Base-by-base conservation (phyloP, 2,113 vertebrate genomes). In the Phalacrocorax carbo region DNA sequence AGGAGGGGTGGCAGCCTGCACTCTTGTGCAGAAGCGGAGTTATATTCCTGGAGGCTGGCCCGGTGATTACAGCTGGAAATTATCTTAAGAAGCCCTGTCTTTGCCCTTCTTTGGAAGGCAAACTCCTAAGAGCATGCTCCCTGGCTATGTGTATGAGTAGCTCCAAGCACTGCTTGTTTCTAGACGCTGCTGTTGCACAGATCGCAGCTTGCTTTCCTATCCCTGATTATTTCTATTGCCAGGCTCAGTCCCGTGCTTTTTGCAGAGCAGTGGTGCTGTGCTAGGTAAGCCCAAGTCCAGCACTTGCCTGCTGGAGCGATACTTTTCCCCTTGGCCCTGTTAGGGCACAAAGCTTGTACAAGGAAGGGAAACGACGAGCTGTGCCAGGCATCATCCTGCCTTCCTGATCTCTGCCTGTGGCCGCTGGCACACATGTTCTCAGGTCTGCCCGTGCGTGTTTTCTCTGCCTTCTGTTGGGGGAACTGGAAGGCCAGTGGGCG, bases 81-180 rank as follows among this genome's bases (percentile, higher is more conserved):
- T 30, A 9, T 96, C 95, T 62, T 12, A 9, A 58, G 54, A 64
- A 75, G 81, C n/a, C 48, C 57, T 75, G 61, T 30, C 69, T 93
- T 72, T 96, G 92, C 81, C 94, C 92, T 88, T 96, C 90, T 96
- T 97, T 92, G 94, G 96, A 90, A 96, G 93, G 69, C 55, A 34
- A 84, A 16, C 82, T 94, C 60, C 40, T 2, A 2, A 57, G 86
- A 93, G 71, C 15, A 3, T 0, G 27, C 62, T 83, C 72, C 7
- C 61, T 52, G 82, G 58, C 71, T 69, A 5, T 0, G 9, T 26
- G 49, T 36, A 5, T 1, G 4, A 40, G 19, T 13, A 7, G 68
- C 19, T 6, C 86, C 18, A 4, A 49, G 71, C 29, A 3, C 62
- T 29, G 36, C 77, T 27, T 52, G 38, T 70, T 88, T 87, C 84